A percentile compares a stretch with the other conserved stretches of the same genome.
Evolutionary conservation across 2,797 vertebrate genomes (phyloP).

Genomic region (Myotis myotis): DNA sequence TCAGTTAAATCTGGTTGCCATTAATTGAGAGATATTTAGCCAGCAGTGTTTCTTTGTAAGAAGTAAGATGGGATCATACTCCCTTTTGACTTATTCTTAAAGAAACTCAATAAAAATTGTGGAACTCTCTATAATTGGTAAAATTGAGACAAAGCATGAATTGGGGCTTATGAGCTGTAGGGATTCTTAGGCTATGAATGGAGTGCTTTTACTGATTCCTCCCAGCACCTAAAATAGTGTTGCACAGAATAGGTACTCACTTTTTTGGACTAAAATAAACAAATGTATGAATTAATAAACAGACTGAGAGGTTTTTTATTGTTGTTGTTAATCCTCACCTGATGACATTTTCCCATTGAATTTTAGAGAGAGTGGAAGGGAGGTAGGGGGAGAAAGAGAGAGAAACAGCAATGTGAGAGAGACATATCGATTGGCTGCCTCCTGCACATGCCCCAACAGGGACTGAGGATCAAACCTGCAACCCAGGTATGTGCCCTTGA

Average conservation of each 20-base stretch:
- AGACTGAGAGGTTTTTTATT: neutral
- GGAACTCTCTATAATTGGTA: neutral
- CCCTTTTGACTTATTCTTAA: conserved; percentile 22
- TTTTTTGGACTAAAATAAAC: neutral
- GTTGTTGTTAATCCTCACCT: too few species aligned
- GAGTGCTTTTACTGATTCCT: neutral
- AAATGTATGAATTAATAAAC: neutral
- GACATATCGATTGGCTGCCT: too few species aligned
- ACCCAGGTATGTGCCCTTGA: too few species aligned
- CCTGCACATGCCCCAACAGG: too few species aligned
- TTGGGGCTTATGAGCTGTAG: neutral
- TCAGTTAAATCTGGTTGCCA: neutral
- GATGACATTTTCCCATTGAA: too few species aligned
- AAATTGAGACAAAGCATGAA: conserved; percentile 25
- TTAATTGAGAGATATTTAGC: neutral
- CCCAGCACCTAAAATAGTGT: neutral
- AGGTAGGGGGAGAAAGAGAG: too few species aligned
- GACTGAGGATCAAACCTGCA: too few species aligned
- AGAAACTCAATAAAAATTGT: neutral
- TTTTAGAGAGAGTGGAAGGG: too few species aligned
- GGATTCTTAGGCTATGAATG: neutral
- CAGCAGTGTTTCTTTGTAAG: neutral
- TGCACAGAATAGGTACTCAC: neutral
- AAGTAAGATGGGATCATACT: neutral
- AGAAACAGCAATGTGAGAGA: too few species aligned